phyloP scores from a whole-genome alignment of 1,140 invertebrate genomes.

The Apis cerana region DNA sequence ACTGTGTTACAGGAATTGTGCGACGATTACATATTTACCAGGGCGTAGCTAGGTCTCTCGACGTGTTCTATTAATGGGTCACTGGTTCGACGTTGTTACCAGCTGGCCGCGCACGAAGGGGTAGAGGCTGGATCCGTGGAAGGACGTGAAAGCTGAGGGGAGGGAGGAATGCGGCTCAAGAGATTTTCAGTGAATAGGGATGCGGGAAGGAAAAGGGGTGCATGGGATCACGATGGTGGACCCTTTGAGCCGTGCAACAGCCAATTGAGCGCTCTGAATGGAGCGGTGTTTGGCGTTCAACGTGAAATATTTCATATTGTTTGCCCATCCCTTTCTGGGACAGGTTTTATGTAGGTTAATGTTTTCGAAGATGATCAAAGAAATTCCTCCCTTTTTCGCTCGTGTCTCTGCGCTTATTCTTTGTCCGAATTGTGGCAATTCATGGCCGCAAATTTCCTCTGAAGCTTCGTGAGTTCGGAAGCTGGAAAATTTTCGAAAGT shows the following conservation, averaged over 20 bases:
- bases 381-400: no score
- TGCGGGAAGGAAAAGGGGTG: not conserved
- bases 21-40: constrained; percentile 1
- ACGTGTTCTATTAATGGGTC: constrained; percentile 36
- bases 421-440: no score
- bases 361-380: no score
- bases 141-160: not conserved
- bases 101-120: not conserved
- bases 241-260: not conserved
- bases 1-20: constrained; percentile 7
- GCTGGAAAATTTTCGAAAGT: no score
- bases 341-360: no score
- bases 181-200: constrained; percentile 1
- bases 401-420: no score
- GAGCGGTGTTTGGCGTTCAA: not conserved
- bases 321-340: not conserved
- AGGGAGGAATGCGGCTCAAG: no score
- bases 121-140: no score
- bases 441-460: no score
- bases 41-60: not conserved
- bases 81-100: constrained; percentile 24
- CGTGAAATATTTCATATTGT: constrained; percentile 9
- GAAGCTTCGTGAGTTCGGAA: not conserved
- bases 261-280: not conserved
- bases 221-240: not conserved